Conservation (phyloP, 2,888 invertebrate species). For the Steinernema scapterisci region DNA sequence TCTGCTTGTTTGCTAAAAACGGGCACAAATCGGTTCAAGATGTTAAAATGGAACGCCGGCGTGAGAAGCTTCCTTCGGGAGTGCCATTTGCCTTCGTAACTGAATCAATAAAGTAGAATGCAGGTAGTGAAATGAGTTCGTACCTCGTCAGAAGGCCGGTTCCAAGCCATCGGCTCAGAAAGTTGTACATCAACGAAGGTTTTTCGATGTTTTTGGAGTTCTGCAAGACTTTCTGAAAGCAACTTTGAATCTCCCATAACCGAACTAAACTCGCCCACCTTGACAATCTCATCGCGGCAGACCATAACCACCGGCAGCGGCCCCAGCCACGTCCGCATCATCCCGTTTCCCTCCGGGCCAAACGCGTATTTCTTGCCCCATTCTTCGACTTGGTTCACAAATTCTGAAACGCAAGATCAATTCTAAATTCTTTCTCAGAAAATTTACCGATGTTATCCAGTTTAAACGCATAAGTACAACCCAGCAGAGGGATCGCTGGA, state of each 20-base stretch:
- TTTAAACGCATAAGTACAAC: slow-evolving; percentile 18
- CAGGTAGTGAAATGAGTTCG: too few relatives aligned
- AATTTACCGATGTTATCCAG: not conserved
- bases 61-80: slow-evolving; percentile 70
- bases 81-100: slow-evolving; percentile 70
- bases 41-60: slow-evolving; percentile 72
- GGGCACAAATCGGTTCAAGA: slow-evolving; percentile 60
- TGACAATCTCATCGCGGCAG: not conserved
- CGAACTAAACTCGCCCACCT: not conserved
- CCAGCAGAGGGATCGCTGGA: not conserved
- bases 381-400: slow-evolving; percentile 8
- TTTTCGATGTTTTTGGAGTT: not conserved
- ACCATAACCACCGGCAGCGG: slow-evolving; percentile 5
- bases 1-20: slow-evolving; percentile 16
- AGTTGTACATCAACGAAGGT: slow-evolving; percentile 11
- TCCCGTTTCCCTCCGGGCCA: not conserved
- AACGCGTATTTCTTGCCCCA: slow-evolving; percentile 7
- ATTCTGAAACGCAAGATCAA: not conserved
- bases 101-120: not conserved
- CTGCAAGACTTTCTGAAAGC: slow-evolving; percentile 4
- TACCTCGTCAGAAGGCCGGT: slow-evolving; percentile 15
- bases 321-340: slow-evolving; percentile 17
- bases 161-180: slow-evolving; percentile 15
- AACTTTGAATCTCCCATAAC: not conserved
- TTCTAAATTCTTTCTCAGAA: not conserved